Conservation (phyloP, 2,888 invertebrate species). For the Tipula lateralis region DNA sequence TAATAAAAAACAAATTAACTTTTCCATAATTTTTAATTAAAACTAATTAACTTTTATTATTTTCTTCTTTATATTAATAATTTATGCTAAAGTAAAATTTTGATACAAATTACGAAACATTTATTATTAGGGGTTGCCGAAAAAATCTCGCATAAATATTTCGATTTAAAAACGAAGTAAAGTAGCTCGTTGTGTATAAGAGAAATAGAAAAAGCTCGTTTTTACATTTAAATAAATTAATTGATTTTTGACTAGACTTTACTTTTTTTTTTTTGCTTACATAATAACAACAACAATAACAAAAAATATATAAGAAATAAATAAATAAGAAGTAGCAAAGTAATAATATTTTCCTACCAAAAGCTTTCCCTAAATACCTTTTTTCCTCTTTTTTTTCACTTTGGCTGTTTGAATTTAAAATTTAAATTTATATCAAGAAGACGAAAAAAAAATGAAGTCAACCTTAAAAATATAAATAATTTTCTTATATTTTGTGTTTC, state of each 20-base stretch:
- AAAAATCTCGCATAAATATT: background rate
- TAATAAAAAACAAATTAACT: background rate
- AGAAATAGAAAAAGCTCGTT: background rate
- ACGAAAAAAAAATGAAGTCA: background rate
- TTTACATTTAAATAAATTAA: constrained; percentile 11
- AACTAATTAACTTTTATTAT: constrained; percentile 13
- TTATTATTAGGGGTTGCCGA: background rate
- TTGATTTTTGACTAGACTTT: constrained; percentile 11
- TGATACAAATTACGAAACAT: background rate
- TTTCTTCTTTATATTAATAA: constrained; percentile 4
- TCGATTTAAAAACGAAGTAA: background rate
- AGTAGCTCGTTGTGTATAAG: background rate
- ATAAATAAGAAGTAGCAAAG: background rate
- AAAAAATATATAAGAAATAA: background rate
- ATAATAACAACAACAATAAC: background rate
- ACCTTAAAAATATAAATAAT: background rate
- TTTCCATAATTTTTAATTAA: constrained; percentile 24
- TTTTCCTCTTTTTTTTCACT: background rate
- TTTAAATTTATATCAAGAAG: background rate
- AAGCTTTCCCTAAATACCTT: background rate
- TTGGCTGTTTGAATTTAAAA: background rate
- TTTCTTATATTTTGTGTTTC: background rate
- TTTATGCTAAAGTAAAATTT: background rate
- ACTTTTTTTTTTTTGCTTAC: background rate
- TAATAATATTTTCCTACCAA: background rate